Base-by-base conservation (phyloP, 2,888 invertebrate species). In the Congeria kusceri region DNA sequence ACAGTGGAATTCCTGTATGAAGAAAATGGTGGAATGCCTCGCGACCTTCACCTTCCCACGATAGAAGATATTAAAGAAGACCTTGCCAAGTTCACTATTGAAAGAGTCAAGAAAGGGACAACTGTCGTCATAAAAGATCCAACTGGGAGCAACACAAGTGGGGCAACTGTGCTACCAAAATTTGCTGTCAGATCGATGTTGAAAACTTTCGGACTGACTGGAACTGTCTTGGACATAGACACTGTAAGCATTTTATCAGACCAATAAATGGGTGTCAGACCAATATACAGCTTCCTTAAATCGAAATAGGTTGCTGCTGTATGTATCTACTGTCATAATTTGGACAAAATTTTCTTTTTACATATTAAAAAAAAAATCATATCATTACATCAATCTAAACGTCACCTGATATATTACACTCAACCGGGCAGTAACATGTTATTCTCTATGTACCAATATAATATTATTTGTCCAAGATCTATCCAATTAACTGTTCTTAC, bases 1-100 rank as follows among this genome's bases (percentile, higher is more conserved):
- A 94, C 93, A 1, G 93, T 94, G 4, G 93, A 94, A 77, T 93
- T 93, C 80, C 87, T 94, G 39, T 94, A 94, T 85, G 93, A 94
- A 77, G 93, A 94, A 75, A 93, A 92, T 84, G 93, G 93, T 7
- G 93, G 93, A 0, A 91, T 94, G 73, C 93, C 93, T 1, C 87
- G 92, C 44, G 93, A 94, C 73, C 90, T 94, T 63, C 93, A 93
- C 80, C 91, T 94, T 29, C 93, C 93, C 0, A 93, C 93, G 11
- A 91, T 93, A 56, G 93, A 93, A 23, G 93, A 94, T 78, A 93
- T 94, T 56, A 92, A 92, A 63, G 92, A 92, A 65, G 94, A 93
- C 77, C 85, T 92, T 47, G 91, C 92, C n/a, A 92, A 92, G 83
- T 93, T 93, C 77, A 93, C 92, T 5, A 92, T 93, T 58, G 93